Conservation (phyloP, 1,140 invertebrate genomes). For the Pseudobourletiella spinata region DNA sequence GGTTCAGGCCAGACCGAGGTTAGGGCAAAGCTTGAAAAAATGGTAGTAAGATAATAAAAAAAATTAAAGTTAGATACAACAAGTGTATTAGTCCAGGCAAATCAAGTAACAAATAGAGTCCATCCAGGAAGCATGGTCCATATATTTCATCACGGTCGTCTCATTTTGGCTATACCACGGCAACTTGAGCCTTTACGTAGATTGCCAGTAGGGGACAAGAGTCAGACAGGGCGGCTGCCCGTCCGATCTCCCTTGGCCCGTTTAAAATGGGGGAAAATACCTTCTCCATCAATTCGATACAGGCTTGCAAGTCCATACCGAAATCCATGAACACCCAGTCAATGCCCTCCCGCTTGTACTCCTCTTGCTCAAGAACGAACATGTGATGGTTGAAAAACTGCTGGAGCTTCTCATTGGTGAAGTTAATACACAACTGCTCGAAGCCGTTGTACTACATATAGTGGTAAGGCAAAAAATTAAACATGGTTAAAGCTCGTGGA, state of each 20-base stretch:
- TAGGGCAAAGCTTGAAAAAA: too few species aligned
- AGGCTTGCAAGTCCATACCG: constrained; percentile 92
- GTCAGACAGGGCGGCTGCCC: too few species aligned
- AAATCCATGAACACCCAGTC: constrained; percentile 95
- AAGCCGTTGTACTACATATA: constrained; percentile 85
- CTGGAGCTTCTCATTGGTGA: constrained; percentile 95
- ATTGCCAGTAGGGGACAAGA: constrained; percentile 50
- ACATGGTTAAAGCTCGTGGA: neutral
- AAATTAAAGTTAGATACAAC: too few species aligned
- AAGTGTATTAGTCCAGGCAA: too few species aligned
- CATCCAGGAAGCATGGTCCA: too few species aligned
- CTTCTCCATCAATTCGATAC: constrained; percentile 96
- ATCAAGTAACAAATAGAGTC: too few species aligned
- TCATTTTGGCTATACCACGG: neutral
- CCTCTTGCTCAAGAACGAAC: constrained; percentile 96
- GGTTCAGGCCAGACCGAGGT: too few species aligned
- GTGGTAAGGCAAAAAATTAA: neutral
- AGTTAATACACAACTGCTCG: constrained; percentile 99
- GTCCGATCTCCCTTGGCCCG: too few species aligned
- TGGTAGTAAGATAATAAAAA: too few species aligned
- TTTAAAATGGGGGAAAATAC: constrained; percentile 48
- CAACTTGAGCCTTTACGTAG: constrained; percentile 5
- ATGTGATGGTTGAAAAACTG: constrained; percentile 98
- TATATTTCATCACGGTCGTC: too few species aligned
- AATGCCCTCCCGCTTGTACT: constrained; percentile 90